These are phyloP conservation scores for human DNA, from an alignment of 2,113 vertebrate species.

Conservation along the genomic window GRCh38 chr1:95189001-95189500, in stretches of 20 bases:
- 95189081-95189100: background rate
- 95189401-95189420: background rate
- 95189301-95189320: background rate
- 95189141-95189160: background rate
- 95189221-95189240: background rate
- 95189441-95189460: background rate
- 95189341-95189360: background rate
- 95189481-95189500: background rate
- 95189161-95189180: background rate
- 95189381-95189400: background rate
- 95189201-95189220: background rate
- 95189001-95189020: background rate
- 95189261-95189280: background rate
- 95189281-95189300: background rate
- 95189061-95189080: background rate
- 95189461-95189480: background rate
- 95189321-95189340: background rate
- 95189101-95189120: background rate
- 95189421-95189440: background rate
- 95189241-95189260: background rate
- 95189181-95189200: background rate
- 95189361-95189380: background rate
- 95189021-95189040: background rate
- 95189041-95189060: background rate
- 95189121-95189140: background rate